These are phyloP conservation scores for Belonocnema kinseyi DNA, from an alignment of 1,140 invertebrate species.

Conservation along the genomic window DNA sequence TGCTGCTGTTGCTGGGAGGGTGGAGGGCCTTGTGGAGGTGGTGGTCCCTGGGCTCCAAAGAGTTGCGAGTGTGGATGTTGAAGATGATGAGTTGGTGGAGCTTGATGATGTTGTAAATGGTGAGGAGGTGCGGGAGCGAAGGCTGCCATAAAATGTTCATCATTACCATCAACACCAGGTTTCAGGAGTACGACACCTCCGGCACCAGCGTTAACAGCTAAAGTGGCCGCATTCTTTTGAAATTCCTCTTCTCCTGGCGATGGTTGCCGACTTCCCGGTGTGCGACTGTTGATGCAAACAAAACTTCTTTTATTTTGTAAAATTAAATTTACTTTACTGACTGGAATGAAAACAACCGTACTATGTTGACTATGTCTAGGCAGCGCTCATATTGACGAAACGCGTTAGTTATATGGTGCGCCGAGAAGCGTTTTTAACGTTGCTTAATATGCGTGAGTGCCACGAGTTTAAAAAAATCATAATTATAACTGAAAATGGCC, in stretches of 20 bases:
- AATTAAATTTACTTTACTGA: slow-evolving; percentile 34
- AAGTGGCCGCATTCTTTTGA: slow-evolving; percentile 78
- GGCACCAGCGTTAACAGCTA: slow-evolving; percentile 68
- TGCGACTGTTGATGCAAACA: slow-evolving; percentile 79
- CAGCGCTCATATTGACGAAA: too few relatives aligned
- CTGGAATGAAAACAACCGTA: slow-evolving; percentile 45
- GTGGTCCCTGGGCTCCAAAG: slow-evolving; percentile 75
- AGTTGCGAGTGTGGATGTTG: slow-evolving; percentile 73
- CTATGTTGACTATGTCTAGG: too few relatives aligned
- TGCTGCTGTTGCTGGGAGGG: slow-evolving; percentile 76
- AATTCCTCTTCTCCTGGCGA: slow-evolving; percentile 92
- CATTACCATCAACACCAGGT: slow-evolving; percentile 76
- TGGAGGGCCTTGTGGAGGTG: slow-evolving; percentile 69
- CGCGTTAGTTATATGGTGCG: too few relatives aligned
- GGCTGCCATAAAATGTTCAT: slow-evolving; percentile 75
- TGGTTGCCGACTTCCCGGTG: slow-evolving; percentile 91
- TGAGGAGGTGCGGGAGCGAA: slow-evolving; percentile 78
- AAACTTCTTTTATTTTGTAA: not conserved
- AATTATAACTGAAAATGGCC: too few relatives aligned
- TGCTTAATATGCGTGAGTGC: too few relatives aligned
- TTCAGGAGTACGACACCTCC: slow-evolving; percentile 74
- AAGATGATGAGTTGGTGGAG: slow-evolving; percentile 74
- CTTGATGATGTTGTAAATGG: slow-evolving; percentile 75
- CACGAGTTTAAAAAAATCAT: too few relatives aligned
- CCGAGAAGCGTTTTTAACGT: too few relatives aligned